Conservation (phyloP, 2,113 vertebrate species). For the Cyphomyrus discorhynchus region DNA sequence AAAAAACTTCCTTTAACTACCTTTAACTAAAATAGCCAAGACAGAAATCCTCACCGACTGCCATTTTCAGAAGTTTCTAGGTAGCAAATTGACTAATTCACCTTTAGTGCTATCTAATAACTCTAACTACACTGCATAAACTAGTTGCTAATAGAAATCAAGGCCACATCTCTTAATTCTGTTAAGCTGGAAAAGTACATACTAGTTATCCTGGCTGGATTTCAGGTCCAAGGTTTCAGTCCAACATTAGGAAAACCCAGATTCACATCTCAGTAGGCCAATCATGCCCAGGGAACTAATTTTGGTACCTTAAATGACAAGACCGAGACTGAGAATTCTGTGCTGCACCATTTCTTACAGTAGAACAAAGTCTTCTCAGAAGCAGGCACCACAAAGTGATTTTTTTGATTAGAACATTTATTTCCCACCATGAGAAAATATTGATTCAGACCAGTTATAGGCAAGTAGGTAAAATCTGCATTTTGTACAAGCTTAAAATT, state of each 20-base stretch:
- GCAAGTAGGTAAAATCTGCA: constrained; percentile 82
- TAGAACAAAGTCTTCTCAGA: background rate
- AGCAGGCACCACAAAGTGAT: background rate
- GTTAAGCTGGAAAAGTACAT: background rate
- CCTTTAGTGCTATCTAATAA: background rate
- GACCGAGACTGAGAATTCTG: background rate
- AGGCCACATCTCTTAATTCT: background rate
- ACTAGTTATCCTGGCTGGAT: background rate
- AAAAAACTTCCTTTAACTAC: background rate
- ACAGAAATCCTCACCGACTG: background rate
- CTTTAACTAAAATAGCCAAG: background rate
- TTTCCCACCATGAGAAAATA: constrained; percentile 89
- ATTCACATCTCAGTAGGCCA: background rate
- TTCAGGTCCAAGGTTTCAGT: background rate
- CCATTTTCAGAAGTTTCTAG: background rate
- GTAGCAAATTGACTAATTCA: background rate
- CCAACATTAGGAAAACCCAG: background rate
- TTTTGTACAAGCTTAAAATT: constrained; percentile 84
- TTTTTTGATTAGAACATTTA: constrained; percentile 78
- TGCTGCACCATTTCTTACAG: background rate
- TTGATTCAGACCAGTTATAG: constrained; percentile 78
- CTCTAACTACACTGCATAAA: background rate
- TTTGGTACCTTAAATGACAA: background rate
- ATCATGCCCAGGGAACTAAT: background rate
- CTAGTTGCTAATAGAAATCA: background rate